Evolutionary conservation across 2,113 vertebrate genomes (phyloP), one percentile per base, ranked within the genome.

Genomic region (Calyptommatus sinebrachiatus): DNA sequence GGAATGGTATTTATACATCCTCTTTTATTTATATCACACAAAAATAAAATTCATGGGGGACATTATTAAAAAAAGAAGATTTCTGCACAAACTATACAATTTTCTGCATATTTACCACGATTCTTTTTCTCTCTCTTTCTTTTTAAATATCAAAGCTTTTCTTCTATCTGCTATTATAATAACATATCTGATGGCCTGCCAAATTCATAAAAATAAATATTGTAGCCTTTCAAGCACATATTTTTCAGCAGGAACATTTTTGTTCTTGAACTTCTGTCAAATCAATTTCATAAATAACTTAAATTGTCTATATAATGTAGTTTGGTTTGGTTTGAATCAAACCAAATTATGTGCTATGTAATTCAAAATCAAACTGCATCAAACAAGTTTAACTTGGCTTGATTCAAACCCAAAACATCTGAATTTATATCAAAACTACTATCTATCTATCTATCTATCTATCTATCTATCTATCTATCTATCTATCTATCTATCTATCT

Each of bases 251-350:
- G 53, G 78, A 63, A 46, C 48, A 76, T 2, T 22, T 67, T 73
- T 67, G 5, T 84, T 76, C 53, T 57, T 62, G 70, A 88, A 57
- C 73, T 62, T 66, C 79, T 87, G 75, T 72, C 73, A 83, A 70
- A 35, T n/a, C 74, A 24, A 62, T 70, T 46, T 90, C 60, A 77
- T 76, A 74, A 63, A 26, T 41, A 45, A 26, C 48, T 69, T 46
- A 74, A 79, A 57, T 57, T 60, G 61, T 45, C 29, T 35, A 46
- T 63, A 57, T 18, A 57, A 18, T 16, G 14, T 16, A 4, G 53
- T 57, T 57, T 5, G 14, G 53, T 57, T 57, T 18, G 16, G 16
- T 18, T 57, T 57, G 11, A 57, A 57, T 18, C 16, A 18, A 18
- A 57, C 53, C 53, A 57, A 57, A 57, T 14, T 16, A 18, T 18